Conservation (phyloP, 2,888 invertebrate species). For the Acanthosepion lycidas region DNA sequence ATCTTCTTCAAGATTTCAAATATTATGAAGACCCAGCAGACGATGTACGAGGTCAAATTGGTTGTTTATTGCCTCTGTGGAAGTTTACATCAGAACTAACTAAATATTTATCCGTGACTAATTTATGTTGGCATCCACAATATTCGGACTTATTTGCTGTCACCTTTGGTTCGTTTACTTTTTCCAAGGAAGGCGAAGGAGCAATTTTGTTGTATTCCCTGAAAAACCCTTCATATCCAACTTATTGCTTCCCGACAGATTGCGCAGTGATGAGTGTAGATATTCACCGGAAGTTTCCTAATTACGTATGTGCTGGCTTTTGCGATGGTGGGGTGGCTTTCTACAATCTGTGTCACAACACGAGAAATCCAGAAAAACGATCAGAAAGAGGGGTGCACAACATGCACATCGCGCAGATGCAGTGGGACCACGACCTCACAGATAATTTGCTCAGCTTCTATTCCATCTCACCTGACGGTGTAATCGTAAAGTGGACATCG, state of each 20-base stretch:
- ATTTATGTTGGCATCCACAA: neutral
- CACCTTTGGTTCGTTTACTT: neutral
- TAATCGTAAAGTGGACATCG: neutral
- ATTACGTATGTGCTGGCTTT: neutral
- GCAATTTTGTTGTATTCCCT: neutral
- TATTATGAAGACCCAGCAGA: neutral
- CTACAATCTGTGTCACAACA: neutral
- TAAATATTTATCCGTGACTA: neutral
- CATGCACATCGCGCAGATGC: neutral
- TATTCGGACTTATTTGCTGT: neutral
- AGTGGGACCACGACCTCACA: neutral
- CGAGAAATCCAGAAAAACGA: neutral
- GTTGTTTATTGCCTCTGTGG: neutral
- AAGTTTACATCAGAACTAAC: neutral
- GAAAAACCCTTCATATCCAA: neutral
- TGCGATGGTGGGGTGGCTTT: neutral
- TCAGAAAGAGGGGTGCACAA: neutral
- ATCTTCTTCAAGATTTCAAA: neutral
- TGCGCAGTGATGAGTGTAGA: neutral
- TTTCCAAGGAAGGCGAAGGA: neutral
- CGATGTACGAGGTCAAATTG: neutral
- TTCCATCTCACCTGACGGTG: neutral
- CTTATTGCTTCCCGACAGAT: neutral
- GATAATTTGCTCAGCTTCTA: neutral
- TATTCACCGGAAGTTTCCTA: neutral